Evolutionary conservation across 2,113 vertebrate species (phyloP), one percentile per base, ranked within the genome.

Genomic region (Scomber japonicus): DNA sequence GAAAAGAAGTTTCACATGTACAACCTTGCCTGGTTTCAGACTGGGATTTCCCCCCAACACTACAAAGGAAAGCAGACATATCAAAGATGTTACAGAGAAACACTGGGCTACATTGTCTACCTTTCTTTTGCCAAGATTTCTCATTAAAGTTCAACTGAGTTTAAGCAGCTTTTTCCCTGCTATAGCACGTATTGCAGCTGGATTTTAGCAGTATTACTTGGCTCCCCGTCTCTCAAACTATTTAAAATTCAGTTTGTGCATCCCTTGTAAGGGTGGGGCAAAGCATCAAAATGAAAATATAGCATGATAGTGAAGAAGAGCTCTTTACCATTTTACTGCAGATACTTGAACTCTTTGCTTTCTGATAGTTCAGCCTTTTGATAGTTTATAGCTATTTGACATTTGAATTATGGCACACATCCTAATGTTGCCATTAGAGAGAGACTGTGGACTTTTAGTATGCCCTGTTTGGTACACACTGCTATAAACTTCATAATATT

Each of bases 1-100:
- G 77, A 85, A 81, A 66, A 27, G 24, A 27, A 27, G 13, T n/a
- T 56, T 15, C 49, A 76, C 66, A 45, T 73, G 55, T 49, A 30
- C 64, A n/a, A 31, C 57, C 4, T 56, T 16, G 46, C 40, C 17
- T 50, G 12, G 24, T 5, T 14, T 19, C 53, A 78, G 48, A 48
- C 1, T 10, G 30, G 66, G 75, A 81, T 67, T 83, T 72, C 62
- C 69, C 21, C 50, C 6, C 11, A n/a, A 53, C 9, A 14, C 57
- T 60, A 46, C 16, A 67, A 59, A 66, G 19, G 53, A 40, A 40
- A 40, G 5, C n/a, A 61, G 27, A 40, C 35, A 35, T 8, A 35
- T 35, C 35, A 35, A 35, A 35, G 6, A 5, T 35, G 35, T 21
- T 24, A 24, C 2, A 31, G 17, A 40, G 30, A 24, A 65, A 56